A percentile compares a stretch with the other conserved stretches of the same genome.
These are phyloP conservation scores for Colaptes auratus DNA, from an alignment of 2,113 vertebrate species.

Conservation along the genomic window DNA sequence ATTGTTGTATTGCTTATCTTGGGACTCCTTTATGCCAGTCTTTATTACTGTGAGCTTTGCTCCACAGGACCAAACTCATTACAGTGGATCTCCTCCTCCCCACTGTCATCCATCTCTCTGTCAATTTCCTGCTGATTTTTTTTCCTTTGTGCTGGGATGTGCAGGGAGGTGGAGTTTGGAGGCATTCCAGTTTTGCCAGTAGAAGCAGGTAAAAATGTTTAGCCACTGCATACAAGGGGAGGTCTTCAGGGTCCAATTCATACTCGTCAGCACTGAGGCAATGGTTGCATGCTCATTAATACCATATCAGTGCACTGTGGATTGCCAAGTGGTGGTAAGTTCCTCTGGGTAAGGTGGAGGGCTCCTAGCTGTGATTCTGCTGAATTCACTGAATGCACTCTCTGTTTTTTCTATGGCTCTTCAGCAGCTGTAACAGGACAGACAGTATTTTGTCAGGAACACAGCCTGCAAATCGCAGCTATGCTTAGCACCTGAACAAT, in stretches of 20 bases:
- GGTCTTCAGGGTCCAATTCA: background rate
- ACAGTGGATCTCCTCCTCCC: background rate
- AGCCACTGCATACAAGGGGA: background rate
- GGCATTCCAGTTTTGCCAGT: background rate
- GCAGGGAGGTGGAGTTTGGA: background rate
- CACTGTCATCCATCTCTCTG: background rate
- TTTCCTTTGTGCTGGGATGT: background rate
- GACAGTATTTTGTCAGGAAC: background rate
- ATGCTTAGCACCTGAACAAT: background rate
- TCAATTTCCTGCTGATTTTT: background rate
- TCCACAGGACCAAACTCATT: background rate
- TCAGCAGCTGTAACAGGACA: background rate
- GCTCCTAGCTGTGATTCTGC: background rate
- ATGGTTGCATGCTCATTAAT: background rate
- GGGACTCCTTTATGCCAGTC: background rate
- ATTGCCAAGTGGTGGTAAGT: background rate
- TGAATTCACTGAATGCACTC: background rate
- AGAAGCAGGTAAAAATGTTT: background rate
- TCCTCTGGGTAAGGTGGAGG: background rate
- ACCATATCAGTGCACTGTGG: background rate
- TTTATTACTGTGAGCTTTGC: slow-evolving; percentile 10
- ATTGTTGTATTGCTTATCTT: background rate
- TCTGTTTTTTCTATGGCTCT: background rate
- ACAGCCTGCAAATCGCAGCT: background rate
- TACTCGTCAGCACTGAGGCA: background rate